Evolutionary conservation across 2,888 invertebrate genomes (phyloP).

Genomic region (Campoplex nolae): DNA sequence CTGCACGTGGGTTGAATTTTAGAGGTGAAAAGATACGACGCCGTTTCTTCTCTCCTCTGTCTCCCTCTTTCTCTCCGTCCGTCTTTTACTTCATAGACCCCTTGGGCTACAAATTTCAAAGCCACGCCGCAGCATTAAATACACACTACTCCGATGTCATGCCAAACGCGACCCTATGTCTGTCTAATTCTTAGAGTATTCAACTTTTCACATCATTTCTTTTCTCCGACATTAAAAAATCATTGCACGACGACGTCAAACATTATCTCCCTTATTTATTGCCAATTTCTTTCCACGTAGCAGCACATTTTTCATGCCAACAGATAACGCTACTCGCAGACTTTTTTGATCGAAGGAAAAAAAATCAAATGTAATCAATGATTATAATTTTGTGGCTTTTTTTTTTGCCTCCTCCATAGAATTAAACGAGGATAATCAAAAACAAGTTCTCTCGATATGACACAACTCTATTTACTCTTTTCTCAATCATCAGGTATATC

Average conservation of each 20-base stretch:
- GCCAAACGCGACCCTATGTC: conserved; percentile 6
- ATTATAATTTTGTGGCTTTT: background rate
- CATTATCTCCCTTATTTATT: background rate
- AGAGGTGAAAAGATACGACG: conserved; percentile 51
- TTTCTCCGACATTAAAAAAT: background rate
- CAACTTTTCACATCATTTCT: background rate
- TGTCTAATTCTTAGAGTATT: background rate
- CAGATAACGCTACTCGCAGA: background rate
- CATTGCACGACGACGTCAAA: background rate
- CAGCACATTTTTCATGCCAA: background rate
- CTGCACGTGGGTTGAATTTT: conserved; percentile 70
- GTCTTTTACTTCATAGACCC: conserved; percentile 24
- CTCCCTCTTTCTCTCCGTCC: conserved; percentile 6
- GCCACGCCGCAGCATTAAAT: conserved; percentile 52
- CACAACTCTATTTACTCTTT: conserved; percentile 34
- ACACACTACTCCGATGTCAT: conserved; percentile 20
- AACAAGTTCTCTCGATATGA: conserved; percentile 21
- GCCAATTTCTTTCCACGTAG: background rate
- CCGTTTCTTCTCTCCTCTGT: conserved; percentile 10
- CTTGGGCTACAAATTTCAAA: conserved; percentile 68
- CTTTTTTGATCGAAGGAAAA: background rate
- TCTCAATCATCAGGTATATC: background rate
- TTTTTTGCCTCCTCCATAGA: background rate
- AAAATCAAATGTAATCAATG: background rate
- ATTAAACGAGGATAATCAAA: conserved; percentile 2